These are phyloP conservation scores for Python bivittatus DNA, from an alignment of 2,113 vertebrate species.

Conservation along the genomic window DNA sequence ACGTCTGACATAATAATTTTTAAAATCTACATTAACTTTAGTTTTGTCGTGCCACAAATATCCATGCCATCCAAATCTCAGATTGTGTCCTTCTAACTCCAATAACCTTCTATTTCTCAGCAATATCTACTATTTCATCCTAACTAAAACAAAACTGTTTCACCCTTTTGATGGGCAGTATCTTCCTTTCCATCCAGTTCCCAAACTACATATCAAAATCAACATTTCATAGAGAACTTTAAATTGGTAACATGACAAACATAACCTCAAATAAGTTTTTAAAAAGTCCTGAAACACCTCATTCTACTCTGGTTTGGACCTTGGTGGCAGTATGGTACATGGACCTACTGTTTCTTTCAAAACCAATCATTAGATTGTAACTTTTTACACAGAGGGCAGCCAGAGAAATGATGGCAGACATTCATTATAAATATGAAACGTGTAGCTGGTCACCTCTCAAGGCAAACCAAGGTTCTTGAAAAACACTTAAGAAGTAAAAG, in stretches of 20 bases:
- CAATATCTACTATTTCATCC: too few species aligned
- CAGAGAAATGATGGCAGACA: too few species aligned
- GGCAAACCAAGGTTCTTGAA: too few species aligned
- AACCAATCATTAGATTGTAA: not conserved
- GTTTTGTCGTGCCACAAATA: too few species aligned
- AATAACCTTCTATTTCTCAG: too few species aligned
- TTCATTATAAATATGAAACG: too few species aligned
- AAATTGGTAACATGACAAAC: not conserved
- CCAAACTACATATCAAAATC: not conserved
- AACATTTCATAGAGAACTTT: not conserved
- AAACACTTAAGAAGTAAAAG: too few species aligned
- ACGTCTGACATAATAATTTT: too few species aligned
- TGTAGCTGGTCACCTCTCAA: too few species aligned
- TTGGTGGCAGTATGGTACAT: not conserved
- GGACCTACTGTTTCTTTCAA: not conserved
- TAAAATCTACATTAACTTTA: too few species aligned
- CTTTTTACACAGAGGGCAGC: not conserved
- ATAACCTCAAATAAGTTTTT: not conserved
- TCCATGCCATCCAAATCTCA: too few species aligned
- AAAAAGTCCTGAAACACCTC: not conserved
- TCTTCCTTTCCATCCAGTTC: not conserved
- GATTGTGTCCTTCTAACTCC: too few species aligned
- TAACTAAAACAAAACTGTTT: not conserved
- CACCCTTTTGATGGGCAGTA: not conserved
- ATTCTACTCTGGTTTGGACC: not conserved